phyloP scores from a whole-genome alignment of 2,888 invertebrate genomes.

The Dastarcus helophoroides region DNA sequence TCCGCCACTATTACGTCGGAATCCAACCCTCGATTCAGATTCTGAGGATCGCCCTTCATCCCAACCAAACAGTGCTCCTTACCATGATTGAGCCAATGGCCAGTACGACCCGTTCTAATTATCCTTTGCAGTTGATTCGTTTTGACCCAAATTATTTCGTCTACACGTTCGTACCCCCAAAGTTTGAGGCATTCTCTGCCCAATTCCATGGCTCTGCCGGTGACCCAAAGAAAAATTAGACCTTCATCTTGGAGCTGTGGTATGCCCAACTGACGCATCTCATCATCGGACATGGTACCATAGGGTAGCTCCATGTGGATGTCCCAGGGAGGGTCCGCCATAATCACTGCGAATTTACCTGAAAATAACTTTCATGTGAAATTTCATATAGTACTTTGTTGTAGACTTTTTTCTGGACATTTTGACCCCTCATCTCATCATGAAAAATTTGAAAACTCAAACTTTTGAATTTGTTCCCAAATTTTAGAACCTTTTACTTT shows the following conservation, averaged over 20 bases:
- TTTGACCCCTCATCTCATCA: too few species aligned
- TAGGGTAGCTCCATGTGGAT: slow-evolving; percentile 99
- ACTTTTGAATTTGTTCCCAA: too few species aligned
- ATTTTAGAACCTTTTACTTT: too few species aligned
- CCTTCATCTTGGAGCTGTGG: slow-evolving; percentile 93
- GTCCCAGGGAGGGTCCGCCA: slow-evolving; percentile 99
- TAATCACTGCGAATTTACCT: slow-evolving; percentile 88
- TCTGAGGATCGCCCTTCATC: slow-evolving; percentile 88
- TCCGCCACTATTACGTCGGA: slow-evolving; percentile 98
- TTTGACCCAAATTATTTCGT: slow-evolving; percentile 98
- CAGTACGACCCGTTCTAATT: slow-evolving; percentile 91
- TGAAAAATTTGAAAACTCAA: too few species aligned
- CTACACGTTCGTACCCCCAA: slow-evolving; percentile 95
- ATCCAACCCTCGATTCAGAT: slow-evolving; percentile 85
- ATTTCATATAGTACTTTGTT: too few species aligned
- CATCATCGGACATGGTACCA: slow-evolving; percentile 97
- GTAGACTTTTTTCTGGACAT: too few species aligned
- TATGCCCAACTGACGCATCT: slow-evolving; percentile 92
- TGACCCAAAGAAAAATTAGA: slow-evolving; percentile 95
- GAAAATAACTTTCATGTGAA: slow-evolving; percentile 2
- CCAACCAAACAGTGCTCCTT: slow-evolving; percentile 97
- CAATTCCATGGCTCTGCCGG: slow-evolving; percentile 92
- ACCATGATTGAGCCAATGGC: slow-evolving; percentile 98
- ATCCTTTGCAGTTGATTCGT: slow-evolving; percentile 96
- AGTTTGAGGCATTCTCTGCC: slow-evolving; percentile 90